These are phyloP conservation scores for Tipula helvola DNA, from an alignment of 2,888 invertebrate species.

Conservation along the genomic window DNA sequence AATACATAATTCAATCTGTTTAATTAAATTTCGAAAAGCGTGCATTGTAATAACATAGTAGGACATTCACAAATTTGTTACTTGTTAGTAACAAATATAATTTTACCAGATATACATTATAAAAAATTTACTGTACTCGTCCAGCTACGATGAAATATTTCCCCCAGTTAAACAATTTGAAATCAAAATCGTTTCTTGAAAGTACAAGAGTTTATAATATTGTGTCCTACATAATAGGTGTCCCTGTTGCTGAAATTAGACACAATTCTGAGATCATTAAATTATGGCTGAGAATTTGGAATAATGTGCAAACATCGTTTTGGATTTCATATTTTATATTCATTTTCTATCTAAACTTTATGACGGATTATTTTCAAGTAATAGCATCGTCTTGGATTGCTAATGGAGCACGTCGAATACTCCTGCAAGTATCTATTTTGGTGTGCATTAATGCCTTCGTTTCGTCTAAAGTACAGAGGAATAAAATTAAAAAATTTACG, in stretches of 20 bases:
- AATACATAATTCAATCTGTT: too few relatives aligned
- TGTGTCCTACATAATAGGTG: neutral
- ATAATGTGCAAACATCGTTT: neutral
- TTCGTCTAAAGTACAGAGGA: neutral
- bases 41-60: too few relatives aligned
- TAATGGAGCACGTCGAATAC: neutral
- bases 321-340: neutral
- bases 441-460: neutral
- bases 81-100: too few relatives aligned
- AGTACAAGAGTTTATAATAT: neutral
- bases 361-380: neutral
- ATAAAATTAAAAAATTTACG: neutral
- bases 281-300: neutral
- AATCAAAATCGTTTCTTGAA: neutral
- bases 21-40: too few relatives aligned
- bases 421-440: neutral
- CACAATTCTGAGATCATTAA: neutral
- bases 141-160: neutral
- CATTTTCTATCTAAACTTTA: neutral
- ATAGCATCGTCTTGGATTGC: neutral
- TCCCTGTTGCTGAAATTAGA: neutral
- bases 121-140: neutral
- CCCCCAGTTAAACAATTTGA: neutral
- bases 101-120: too few relatives aligned
- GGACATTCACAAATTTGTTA: too few relatives aligned